These are phyloP conservation scores for Porphyrio hochstetteri DNA, from an alignment of 2,113 vertebrate genomes.

Conservation along the genomic window DNA sequence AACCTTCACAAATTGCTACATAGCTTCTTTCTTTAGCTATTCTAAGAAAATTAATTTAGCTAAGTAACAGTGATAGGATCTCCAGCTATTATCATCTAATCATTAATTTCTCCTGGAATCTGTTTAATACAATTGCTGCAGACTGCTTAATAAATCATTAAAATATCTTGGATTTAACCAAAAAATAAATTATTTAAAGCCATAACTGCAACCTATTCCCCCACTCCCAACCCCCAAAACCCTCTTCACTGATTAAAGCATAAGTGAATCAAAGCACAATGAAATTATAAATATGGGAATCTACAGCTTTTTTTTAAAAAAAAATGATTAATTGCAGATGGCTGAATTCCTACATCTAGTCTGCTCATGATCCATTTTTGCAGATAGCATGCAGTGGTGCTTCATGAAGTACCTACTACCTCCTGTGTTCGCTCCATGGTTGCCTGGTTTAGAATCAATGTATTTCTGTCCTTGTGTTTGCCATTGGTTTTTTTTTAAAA, in stretches of 20 bases:
- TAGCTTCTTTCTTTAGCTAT: neutral
- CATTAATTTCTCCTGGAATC: conserved; percentile 25
- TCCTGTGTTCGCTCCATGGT: neutral
- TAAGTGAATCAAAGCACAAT: conserved; percentile 12
- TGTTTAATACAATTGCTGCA: conserved; percentile 12
- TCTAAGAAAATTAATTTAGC: conserved; percentile 40
- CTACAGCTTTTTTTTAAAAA: neutral
- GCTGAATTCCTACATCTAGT: neutral
- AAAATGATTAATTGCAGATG: neutral
- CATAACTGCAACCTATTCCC: neutral
- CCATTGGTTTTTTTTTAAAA: neutral
- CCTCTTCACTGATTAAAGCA: neutral
- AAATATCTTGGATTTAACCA: conserved; percentile 27
- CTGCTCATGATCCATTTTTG: neutral
- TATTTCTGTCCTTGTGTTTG: neutral
- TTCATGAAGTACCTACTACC: neutral
- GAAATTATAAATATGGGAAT: neutral
- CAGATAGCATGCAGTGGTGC: neutral
- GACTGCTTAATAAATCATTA: conserved; percentile 54
- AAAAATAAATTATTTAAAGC: conserved; percentile 56
- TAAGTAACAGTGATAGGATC: neutral
- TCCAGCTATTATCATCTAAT: conserved; percentile 1
- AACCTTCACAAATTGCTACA: neutral
- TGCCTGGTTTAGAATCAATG: neutral
- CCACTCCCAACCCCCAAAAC: neutral